These are phyloP conservation scores for Lineus longissimus DNA, from an alignment of 1,140 invertebrate genomes.

Conservation along the genomic window DNA sequence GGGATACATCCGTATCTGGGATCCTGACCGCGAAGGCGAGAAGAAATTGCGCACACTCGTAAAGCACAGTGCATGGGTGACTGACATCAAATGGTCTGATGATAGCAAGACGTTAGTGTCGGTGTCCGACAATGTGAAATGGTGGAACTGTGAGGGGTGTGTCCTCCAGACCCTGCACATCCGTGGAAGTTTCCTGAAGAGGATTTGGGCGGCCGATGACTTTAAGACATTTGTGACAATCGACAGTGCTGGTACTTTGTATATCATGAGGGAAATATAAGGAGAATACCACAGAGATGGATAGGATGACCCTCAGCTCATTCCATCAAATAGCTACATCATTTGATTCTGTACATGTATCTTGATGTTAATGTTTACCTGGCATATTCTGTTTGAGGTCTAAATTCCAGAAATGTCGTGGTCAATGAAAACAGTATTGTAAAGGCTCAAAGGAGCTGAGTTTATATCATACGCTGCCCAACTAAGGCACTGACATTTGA, in stretches of 20 bases:
- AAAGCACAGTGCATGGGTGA: conserved; percentile 3
- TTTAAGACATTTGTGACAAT: not conserved
- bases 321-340: too few relatives aligned
- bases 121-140: not conserved
- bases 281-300: too few relatives aligned
- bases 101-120: conserved; percentile 1
- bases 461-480: too few relatives aligned
- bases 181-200: not conserved
- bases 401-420: too few relatives aligned
- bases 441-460: too few relatives aligned
- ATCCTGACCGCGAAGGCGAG: not conserved
- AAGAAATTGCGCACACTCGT: not conserved
- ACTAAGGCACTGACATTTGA: too few relatives aligned
- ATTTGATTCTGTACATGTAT: too few relatives aligned
- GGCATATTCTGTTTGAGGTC: too few relatives aligned
- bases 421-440: too few relatives aligned
- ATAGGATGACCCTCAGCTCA: too few relatives aligned
- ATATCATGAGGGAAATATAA: not conserved
- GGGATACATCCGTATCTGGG: not conserved
- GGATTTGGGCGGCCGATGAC: not conserved
- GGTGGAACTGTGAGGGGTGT: not conserved
- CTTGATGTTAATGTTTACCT: too few relatives aligned
- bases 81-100: not conserved
- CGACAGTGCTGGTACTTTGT: not conserved
- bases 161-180: not conserved